These are phyloP conservation scores for Phenganax subtilis DNA, from an alignment of 92 coral and sea anemone species.

Conservation along the genomic window DNA sequence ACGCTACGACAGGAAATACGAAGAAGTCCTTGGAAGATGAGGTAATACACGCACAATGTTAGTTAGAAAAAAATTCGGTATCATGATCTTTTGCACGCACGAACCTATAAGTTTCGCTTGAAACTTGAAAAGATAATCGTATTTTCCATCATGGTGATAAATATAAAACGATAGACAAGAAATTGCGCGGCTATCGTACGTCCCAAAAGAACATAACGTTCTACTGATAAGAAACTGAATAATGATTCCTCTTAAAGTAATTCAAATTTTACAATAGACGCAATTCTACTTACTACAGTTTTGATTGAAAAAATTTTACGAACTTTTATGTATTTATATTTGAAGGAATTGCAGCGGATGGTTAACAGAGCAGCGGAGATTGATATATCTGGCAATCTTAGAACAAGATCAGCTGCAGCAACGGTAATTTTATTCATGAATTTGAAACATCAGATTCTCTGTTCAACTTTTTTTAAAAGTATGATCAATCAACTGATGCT, in stretches of 20 bases:
- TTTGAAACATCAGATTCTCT: not conserved
- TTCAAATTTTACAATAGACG: no score
- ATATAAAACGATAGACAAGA: not conserved
- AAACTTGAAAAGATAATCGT: no score
- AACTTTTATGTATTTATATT: not conserved
- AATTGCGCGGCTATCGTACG: not conserved
- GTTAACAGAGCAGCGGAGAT: constrained; percentile 72
- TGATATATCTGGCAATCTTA: constrained; percentile 78
- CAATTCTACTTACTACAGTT: no score
- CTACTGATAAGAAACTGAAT: no score
- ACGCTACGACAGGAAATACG: not conserved
- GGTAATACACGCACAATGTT: not conserved
- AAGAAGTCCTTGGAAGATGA: not conserved
- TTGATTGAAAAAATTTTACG: no score
- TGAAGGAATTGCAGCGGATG: constrained; percentile 52
- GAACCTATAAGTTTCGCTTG: no score
- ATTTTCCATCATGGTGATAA: no score
- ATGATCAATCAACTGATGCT: not conserved
- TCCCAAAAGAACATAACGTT: no score
- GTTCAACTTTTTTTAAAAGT: not conserved
- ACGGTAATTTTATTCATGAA: constrained; percentile 27
- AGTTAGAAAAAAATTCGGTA: no score
- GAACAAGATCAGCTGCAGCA: constrained; percentile 39
- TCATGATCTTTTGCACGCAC: no score
- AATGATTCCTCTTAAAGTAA: no score